Evolutionary conservation across 2,888 invertebrate species (phyloP).

Genomic region (Vandiemenella viatica): DNA sequence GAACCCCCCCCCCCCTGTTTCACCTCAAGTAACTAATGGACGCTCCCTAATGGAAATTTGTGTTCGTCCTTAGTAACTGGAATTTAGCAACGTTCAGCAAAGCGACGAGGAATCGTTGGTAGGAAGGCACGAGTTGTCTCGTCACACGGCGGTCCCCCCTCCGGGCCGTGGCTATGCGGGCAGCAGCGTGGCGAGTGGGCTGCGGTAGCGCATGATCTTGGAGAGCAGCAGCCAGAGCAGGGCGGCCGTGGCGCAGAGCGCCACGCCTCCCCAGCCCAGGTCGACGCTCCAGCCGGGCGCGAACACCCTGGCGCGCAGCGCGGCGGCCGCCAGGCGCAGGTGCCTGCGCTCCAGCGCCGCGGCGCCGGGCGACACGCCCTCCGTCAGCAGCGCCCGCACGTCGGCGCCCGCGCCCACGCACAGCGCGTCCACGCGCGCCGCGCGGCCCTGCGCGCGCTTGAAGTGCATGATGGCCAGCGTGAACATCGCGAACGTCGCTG

Average conservation of each 20-base stretch:
- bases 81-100: no score
- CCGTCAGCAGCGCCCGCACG: constrained; percentile 16
- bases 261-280: constrained; percentile 75
- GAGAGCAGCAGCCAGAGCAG: constrained; percentile 76
- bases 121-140: no score
- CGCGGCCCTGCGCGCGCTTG: constrained; percentile 56
- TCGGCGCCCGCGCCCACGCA: constrained; percentile 14
- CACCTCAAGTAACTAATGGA: no score
- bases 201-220: constrained; percentile 71
- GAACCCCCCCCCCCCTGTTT: no score
- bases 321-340: constrained; percentile 19
- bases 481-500: constrained; percentile 82
- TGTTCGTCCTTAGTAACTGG: no score
- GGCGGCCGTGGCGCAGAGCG: constrained; percentile 65
- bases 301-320: constrained; percentile 46
- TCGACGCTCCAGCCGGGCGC: constrained; percentile 70
- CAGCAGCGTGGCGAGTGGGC: constrained; percentile 7
- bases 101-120: no score
- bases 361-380: constrained; percentile 17
- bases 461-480: constrained; percentile 85
- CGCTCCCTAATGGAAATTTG: no score
- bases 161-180: constrained; percentile 1
- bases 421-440: constrained; percentile 26
- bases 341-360: constrained; percentile 5
- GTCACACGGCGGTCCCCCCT: not conserved